Percentiles rank a stretch among this genome's conserved stretches.
Conservation (phyloP, 2,888 invertebrate genomes). For the Gnatocerus cornutus region DNA sequence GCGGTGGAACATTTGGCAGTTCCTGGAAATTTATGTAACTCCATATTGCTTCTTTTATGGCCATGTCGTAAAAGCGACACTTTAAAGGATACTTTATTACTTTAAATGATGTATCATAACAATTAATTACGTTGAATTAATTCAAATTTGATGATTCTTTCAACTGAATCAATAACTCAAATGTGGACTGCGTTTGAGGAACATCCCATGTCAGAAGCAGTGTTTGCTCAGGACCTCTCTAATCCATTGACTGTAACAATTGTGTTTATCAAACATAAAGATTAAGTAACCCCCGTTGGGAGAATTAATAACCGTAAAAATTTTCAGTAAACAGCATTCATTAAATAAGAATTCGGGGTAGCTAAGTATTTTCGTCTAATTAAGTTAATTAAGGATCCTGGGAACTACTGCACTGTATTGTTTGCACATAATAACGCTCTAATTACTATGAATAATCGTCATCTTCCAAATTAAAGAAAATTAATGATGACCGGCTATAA, state of each 20-base stretch:
- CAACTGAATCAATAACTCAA: too few relatives aligned
- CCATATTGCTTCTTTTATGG: too few relatives aligned
- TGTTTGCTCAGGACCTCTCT: conserved; percentile 45
- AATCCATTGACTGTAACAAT: conserved; percentile 46
- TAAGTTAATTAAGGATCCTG: conserved; percentile 2
- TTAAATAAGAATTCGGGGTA: conserved; percentile 1
- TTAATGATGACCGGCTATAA: not conserved
- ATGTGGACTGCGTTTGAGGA: too few relatives aligned
- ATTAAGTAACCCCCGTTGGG: conserved; percentile 36
- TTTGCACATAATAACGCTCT: conserved; percentile 10
- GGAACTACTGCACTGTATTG: not conserved
- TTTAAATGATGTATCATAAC: too few relatives aligned
- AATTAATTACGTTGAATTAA: too few relatives aligned
- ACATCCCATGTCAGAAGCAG: too few relatives aligned
- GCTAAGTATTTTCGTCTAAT: not conserved
- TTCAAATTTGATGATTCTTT: too few relatives aligned
- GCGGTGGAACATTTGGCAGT: too few relatives aligned
- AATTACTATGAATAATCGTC: not conserved
- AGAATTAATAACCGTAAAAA: conserved; percentile 45
- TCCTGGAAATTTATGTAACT: too few relatives aligned
- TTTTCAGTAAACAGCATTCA: conserved; percentile 15
- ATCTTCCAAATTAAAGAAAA: not conserved
- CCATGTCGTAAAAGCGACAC: too few relatives aligned
- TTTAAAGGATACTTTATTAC: too few relatives aligned
- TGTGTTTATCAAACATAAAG: conserved; percentile 51